Evolutionary conservation across 2,888 invertebrate genomes (phyloP), one percentile per base, ranked within the genome.

Genomic region (Buathra laborator): DNA sequence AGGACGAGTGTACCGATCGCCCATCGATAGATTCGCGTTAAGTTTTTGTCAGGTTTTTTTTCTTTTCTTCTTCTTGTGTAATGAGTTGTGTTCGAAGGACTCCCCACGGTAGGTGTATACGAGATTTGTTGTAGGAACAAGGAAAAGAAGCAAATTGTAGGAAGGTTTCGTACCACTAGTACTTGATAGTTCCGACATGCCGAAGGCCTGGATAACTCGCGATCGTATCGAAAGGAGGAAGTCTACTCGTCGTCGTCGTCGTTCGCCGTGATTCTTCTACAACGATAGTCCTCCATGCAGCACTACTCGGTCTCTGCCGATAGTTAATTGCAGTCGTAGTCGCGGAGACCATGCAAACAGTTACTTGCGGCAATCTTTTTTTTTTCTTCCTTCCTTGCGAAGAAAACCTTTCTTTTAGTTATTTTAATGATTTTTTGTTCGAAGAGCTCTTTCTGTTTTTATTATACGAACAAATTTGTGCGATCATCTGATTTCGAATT

Each of bases 171-270:
- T 56, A 24, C 56, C 29, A 29, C 46, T n/a, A 51, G 14, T 24
- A n/a, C 14, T 24, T 44, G 74, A 74, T 72, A 53, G 64, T 71
- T 80, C 79, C 71, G 72, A 72, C 53, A 66, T 66, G 53, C 66
- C 51, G 62, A 71, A 79, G 78, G 78, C 64, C 53, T 56, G 43
- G 71, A 19, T 44, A 53, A 72, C 24, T 53, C 5, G 44, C 71
- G 79, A 72, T 74, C 59, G 51, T 74, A 76, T 87, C 72, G 88
- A 90, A 90, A 89, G 90, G 88, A 90, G 90, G 90, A 90, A 90
- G 90, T 91, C 85, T 62, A 56, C 56, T 74, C 29, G 59, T 74
- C 56, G 56, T 56, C 56, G 37, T 37, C 37, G 37, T 37, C 37
- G 37, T 7, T 37, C 46, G 29, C 19, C 44, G 53, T 56, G 64